A percentile compares a stretch with the other conserved stretches of the same genome.
phyloP scores from a whole-genome alignment of 1,140 invertebrate genomes.

The Bombus turneri region DNA sequence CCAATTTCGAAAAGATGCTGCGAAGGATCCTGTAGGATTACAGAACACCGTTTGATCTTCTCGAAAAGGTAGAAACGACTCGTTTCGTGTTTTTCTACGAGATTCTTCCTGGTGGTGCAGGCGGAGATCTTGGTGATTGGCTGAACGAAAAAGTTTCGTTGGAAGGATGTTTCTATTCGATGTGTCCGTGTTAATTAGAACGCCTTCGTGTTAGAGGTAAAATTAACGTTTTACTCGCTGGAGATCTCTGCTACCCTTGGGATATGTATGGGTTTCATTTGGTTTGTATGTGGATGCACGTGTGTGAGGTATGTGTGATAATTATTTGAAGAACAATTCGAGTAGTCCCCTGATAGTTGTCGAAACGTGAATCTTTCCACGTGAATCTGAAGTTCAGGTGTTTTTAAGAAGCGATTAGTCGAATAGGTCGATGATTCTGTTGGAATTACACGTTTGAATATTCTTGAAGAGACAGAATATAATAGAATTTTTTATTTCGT shows the following conservation, averaged over 20 bases:
- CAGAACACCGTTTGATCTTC: background rate
- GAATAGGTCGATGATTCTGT: too few species aligned
- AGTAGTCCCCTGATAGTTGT: background rate
- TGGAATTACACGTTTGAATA: too few species aligned
- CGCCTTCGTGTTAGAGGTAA: slow-evolving; percentile 13
- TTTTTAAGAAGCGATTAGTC: background rate
- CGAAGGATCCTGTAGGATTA: too few species aligned
- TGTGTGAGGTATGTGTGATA: background rate
- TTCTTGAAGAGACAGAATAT: too few species aligned
- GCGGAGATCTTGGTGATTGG: background rate
- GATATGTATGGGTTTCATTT: background rate
- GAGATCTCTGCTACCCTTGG: background rate
- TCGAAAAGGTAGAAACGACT: background rate
- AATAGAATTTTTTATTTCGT: too few species aligned
- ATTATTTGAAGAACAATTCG: slow-evolving; percentile 39
- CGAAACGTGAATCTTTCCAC: background rate
- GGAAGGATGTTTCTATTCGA: background rate
- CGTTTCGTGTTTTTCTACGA: background rate
- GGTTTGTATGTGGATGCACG: background rate
- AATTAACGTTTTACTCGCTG: slow-evolving; percentile 20
- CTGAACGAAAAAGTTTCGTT: background rate
- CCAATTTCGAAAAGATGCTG: too few species aligned
- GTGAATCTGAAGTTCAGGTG: background rate
- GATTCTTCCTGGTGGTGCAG: background rate
- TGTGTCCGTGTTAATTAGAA: slow-evolving; percentile 23